Evolutionary conservation across 2,113 vertebrate species (phyloP).

Genomic region (Halcyon senegalensis): DNA sequence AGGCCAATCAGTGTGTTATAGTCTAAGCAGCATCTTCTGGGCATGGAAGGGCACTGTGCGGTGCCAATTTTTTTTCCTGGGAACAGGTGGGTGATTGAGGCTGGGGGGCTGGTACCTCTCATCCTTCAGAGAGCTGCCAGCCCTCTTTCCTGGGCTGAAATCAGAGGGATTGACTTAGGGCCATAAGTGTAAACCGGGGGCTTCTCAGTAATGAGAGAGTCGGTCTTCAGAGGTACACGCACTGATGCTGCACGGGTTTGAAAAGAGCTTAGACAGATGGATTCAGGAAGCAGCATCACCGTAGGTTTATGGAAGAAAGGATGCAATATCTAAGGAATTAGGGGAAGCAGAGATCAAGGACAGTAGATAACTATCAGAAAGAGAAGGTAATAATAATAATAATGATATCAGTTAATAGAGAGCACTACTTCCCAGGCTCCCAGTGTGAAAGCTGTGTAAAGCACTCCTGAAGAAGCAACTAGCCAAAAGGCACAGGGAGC

Average conservation of each 20-base stretch:
- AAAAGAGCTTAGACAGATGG: neutral
- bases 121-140: neutral
- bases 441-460: neutral
- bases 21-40: neutral
- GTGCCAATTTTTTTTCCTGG: neutral
- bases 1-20: neutral
- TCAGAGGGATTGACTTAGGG: neutral
- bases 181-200: rapidly evolving
- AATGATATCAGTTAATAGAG: neutral
- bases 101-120: neutral
- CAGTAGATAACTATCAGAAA: neutral
- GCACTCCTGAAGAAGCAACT: neutral
- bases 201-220: neutral
- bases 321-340: neutral
- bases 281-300: neutral
- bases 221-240: neutral
- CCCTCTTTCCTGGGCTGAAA: neutral
- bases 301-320: neutral
- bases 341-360: neutral
- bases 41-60: rapidly evolving
- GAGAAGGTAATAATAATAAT: neutral
- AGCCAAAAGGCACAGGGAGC: neutral
- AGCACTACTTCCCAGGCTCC: neutral
- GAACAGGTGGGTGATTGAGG: neutral
- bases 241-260: neutral